phyloP scores from a whole-genome alignment of 2,888 invertebrate species.

The Endotricha flammealis region DNA sequence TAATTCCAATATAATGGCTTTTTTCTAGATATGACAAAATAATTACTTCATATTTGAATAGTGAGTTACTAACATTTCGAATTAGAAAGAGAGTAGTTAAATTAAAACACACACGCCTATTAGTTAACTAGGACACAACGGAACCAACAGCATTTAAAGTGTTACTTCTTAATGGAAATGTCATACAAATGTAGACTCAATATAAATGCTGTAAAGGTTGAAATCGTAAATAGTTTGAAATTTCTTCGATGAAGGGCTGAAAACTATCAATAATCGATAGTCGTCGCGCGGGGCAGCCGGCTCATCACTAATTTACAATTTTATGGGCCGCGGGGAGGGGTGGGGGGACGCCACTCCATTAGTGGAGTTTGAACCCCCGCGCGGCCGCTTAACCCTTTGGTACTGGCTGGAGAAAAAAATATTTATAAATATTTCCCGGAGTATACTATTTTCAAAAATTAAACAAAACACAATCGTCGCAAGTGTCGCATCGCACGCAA shows the following conservation, averaged over 20 bases:
- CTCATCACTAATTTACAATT: constrained; percentile 78
- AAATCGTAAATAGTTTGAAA: constrained; percentile 2
- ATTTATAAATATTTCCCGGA: too few species aligned
- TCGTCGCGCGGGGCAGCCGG: constrained; percentile 55
- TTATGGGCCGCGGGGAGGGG: constrained; percentile 70
- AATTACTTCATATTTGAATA: too few species aligned
- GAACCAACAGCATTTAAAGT: background rate
- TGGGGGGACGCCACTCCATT: constrained; percentile 57
- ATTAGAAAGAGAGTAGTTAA: too few species aligned
- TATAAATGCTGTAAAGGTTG: constrained; percentile 1
- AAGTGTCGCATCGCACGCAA: too few species aligned
- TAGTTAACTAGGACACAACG: background rate
- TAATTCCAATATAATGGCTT: too few species aligned
- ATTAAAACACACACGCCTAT: background rate
- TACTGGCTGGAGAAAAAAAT: constrained; percentile 40
- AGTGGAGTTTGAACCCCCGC: constrained; percentile 51
- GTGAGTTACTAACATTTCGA: too few species aligned
- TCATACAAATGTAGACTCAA: constrained; percentile 1
- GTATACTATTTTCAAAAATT: too few species aligned
- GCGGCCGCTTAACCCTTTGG: constrained; percentile 52
- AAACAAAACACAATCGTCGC: too few species aligned
- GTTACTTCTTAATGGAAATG: background rate
- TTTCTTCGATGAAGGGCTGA: constrained; percentile 9
- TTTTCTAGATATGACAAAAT: too few species aligned
- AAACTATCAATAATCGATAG: constrained; percentile 75